Conservation (phyloP, 2,888 invertebrate genomes). For the Lochmaea crataegi region DNA sequence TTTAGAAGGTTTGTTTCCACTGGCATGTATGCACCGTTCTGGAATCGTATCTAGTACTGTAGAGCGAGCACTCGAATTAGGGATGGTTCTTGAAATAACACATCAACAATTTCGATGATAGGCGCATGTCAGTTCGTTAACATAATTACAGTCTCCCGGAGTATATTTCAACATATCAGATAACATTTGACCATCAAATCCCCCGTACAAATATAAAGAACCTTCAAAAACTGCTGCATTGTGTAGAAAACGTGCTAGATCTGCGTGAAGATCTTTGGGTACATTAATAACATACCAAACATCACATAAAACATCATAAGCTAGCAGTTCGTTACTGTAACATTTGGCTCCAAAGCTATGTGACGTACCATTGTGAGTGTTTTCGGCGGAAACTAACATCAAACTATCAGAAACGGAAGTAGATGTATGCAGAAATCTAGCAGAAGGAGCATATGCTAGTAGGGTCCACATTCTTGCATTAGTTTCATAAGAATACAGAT, state of each 20-base stretch:
- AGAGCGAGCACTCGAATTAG: too few species aligned
- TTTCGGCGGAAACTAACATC: conserved; percentile 96
- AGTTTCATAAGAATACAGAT: conserved; percentile 89
- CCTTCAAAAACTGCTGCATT: conserved; percentile 79
- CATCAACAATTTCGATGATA: too few species aligned
- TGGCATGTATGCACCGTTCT: too few species aligned
- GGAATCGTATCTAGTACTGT: too few species aligned
- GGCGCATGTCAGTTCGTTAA: conserved; percentile 64
- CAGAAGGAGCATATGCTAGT: conserved; percentile 82
- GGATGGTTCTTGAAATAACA: too few species aligned
- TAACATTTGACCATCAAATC: conserved; percentile 95
- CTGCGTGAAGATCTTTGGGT: conserved; percentile 71
- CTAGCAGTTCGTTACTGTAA: conserved; percentile 86
- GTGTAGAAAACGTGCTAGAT: conserved; percentile 84
- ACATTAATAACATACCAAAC: conserved; percentile 74
- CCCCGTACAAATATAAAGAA: conserved; percentile 84
- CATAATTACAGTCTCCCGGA: conserved; percentile 78
- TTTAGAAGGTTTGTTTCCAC: too few species aligned
- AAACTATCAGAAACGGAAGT: conserved; percentile 79
- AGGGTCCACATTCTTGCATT: conserved; percentile 81
- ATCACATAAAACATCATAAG: conserved; percentile 89
- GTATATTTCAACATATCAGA: conserved; percentile 86
- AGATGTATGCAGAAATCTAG: conserved; percentile 91
- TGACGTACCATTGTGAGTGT: conserved; percentile 95
- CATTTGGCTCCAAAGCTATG: conserved; percentile 88